A percentile compares a stretch with the other conserved stretches of the same genome.
Conservation (phyloP, 2,113 vertebrate genomes). For the Rutilus rutilus region DNA sequence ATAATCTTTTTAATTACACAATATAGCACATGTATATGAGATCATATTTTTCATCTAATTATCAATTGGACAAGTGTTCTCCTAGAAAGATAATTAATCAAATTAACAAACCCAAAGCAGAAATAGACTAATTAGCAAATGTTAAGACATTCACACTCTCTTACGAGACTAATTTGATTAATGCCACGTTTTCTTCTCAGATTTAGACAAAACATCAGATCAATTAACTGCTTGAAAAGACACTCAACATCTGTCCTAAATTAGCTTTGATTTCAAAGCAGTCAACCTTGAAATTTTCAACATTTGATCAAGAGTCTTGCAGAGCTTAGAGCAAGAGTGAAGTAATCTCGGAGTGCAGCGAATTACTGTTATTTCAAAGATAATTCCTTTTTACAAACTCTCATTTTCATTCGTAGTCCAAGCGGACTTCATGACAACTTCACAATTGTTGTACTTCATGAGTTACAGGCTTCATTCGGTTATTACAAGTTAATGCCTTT, state of each 20-base stretch:
- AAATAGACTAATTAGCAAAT: conserved; percentile 53
- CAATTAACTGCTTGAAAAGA: conserved; percentile 60
- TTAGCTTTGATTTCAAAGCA: conserved; percentile 56
- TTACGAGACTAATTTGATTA: conserved; percentile 60
- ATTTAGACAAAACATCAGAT: conserved; percentile 54
- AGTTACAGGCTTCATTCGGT: background rate
- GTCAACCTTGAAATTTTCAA: conserved; percentile 47
- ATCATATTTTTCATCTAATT: conserved; percentile 37
- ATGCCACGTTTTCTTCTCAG: conserved; percentile 48
- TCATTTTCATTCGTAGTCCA: background rate
- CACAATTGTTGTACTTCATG: background rate
- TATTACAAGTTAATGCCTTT: no score
- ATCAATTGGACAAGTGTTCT: conserved; percentile 43
- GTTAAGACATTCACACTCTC: conserved; percentile 52
- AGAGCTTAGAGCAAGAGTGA: conserved; percentile 48
- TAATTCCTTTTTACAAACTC: conserved; percentile 29
- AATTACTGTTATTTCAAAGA: conserved; percentile 43
- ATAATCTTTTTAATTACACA: background rate
- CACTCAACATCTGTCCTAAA: conserved; percentile 52
- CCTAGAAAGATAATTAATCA: conserved; percentile 50
- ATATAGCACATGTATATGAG: background rate
- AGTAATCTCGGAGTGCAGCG: conserved; percentile 35
- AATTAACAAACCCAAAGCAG: conserved; percentile 50
- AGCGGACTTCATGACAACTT: conserved; percentile 41
- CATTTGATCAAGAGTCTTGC: conserved; percentile 45